These are phyloP conservation scores for Corythornis vintsioides DNA, from an alignment of 2,113 vertebrate species.

Conservation along the genomic window DNA sequence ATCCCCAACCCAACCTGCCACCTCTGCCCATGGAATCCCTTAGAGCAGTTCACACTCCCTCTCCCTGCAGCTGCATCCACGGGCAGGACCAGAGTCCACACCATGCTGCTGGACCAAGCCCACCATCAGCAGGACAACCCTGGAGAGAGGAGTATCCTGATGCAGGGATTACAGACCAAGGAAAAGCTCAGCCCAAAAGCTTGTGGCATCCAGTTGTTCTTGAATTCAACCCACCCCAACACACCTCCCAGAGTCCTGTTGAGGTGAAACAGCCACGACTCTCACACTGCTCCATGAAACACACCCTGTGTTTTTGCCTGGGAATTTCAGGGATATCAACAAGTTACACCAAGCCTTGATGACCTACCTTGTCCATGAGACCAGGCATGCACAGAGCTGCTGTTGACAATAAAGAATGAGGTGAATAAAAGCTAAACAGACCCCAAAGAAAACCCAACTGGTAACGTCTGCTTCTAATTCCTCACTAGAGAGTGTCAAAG, in stretches of 20 bases:
- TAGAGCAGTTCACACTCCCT: not conserved
- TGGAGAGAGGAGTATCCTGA: not conserved
- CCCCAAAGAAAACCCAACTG: not conserved
- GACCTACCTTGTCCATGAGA: accelerated
- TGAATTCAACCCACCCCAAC: not conserved
- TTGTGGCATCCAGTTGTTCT: too few species aligned
- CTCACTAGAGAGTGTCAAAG: slow-evolving; percentile 11
- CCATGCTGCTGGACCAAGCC: accelerated
- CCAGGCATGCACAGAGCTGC: not conserved
- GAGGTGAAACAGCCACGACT: accelerated
- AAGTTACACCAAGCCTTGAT: not conserved
- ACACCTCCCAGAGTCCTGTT: not conserved
- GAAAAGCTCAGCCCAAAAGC: not conserved
- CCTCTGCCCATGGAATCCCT: not conserved
- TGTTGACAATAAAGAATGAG: not conserved
- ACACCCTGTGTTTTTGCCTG: accelerated
- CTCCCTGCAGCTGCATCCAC: not conserved
- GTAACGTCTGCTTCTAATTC: not conserved
- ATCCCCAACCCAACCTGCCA: not conserved
- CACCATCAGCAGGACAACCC: not conserved
- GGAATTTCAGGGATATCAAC: not conserved
- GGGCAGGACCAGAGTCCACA: not conserved
- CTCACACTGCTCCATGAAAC: accelerated
- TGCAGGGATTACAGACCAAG: not conserved
- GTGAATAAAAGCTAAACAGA: not conserved